Conservation (phyloP, 2,888 invertebrate species). For the Boloria euphrosyne region DNA sequence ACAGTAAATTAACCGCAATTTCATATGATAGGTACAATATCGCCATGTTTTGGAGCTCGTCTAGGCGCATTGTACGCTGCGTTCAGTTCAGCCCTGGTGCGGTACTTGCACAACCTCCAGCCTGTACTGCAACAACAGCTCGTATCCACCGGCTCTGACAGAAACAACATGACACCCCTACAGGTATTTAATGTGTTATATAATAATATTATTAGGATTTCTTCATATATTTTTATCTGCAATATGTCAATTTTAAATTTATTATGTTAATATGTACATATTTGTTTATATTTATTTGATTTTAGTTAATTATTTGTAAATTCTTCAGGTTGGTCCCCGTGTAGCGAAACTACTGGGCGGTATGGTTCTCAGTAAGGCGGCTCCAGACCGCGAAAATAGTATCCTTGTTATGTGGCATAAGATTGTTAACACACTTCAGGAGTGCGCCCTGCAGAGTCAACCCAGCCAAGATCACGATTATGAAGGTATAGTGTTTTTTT, state of each 20-base stretch:
- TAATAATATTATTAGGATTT: too few species aligned
- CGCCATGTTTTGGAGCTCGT: slow-evolving; percentile 87
- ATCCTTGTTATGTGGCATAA: slow-evolving; percentile 96
- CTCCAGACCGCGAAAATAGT: slow-evolving; percentile 93
- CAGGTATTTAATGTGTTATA: slow-evolving; percentile 55
- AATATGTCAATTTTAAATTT: too few species aligned
- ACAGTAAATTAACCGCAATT: not conserved
- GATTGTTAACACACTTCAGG: slow-evolving; percentile 93
- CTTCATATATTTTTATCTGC: too few species aligned
- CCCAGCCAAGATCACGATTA: slow-evolving; percentile 86
- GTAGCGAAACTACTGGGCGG: slow-evolving; percentile 87
- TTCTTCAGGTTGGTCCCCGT: slow-evolving; percentile 86
- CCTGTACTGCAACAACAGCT: slow-evolving; percentile 72
- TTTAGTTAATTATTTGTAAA: too few species aligned
- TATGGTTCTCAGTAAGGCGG: slow-evolving; percentile 89
- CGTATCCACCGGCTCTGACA: slow-evolving; percentile 59
- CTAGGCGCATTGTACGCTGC: slow-evolving; percentile 87
- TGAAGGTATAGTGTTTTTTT: slow-evolving; percentile 80
- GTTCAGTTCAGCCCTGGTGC: slow-evolving; percentile 89
- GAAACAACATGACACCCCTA: slow-evolving; percentile 69
- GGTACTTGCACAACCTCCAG: slow-evolving; percentile 86
- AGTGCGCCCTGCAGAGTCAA: slow-evolving; percentile 88
- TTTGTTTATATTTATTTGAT: too few species aligned
- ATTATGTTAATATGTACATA: too few species aligned
- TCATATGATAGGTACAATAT: slow-evolving; percentile 83